A percentile compares a stretch with the other conserved stretches of the same genome.
These are phyloP conservation scores for Drosophila willistoni DNA, from an alignment of 1,140 invertebrate genomes.

Conservation along the genomic window DNA sequence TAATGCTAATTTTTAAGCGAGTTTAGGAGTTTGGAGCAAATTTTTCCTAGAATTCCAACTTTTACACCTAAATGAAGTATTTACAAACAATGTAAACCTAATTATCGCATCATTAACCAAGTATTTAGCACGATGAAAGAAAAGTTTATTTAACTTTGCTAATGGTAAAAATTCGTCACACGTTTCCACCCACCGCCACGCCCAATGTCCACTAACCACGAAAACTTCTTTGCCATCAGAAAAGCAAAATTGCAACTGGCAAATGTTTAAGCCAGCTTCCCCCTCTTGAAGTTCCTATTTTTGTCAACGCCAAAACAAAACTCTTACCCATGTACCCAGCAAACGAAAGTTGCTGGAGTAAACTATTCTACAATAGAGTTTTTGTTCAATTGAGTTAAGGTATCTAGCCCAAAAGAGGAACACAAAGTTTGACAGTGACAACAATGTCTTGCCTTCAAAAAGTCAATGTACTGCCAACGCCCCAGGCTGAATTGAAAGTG, in stretches of 20 bases:
- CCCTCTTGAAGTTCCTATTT: slow-evolving; percentile 32
- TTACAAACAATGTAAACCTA: slow-evolving; percentile 28
- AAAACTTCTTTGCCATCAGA: slow-evolving; percentile 66
- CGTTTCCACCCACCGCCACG: slow-evolving; percentile 17
- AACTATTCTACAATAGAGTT: slow-evolving; percentile 13
- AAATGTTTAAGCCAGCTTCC: slow-evolving; percentile 60
- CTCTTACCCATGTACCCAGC: background rate
- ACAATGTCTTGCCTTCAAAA: slow-evolving; percentile 41
- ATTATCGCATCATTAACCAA: slow-evolving; percentile 61
- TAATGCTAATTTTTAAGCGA: background rate
- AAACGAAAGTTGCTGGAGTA: slow-evolving; percentile 20
- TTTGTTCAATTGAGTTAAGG: slow-evolving; percentile 57
- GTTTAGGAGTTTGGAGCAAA: background rate
- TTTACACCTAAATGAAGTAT: slow-evolving; percentile 1
- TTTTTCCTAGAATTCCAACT: background rate
- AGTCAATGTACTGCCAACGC: slow-evolving; percentile 40
- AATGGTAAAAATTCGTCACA: slow-evolving; percentile 67
- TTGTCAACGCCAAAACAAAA: slow-evolving; percentile 17
- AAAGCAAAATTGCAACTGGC: slow-evolving; percentile 45
- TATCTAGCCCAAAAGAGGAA: slow-evolving; percentile 12
- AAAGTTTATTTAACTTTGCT: slow-evolving; percentile 47
- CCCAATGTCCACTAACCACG: slow-evolving; percentile 11
- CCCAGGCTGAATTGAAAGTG: background rate
- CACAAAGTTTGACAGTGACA: slow-evolving; percentile 42
- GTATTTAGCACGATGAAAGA: slow-evolving; percentile 22